Conservation (phyloP, 2,888 invertebrate genomes). For the Syrista parreyssii region DNA sequence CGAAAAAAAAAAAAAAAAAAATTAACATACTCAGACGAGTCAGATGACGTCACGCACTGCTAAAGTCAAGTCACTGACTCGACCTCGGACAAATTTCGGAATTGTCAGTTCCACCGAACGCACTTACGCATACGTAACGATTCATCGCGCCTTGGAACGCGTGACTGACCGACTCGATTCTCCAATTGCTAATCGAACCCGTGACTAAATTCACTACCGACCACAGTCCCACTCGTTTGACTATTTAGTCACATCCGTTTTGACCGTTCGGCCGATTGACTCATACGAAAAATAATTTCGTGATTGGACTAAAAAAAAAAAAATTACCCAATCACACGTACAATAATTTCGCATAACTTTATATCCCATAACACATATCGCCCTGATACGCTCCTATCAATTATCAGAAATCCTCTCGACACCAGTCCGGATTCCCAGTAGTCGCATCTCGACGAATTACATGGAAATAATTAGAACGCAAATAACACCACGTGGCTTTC, state of each 20-base stretch:
- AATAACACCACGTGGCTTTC: neutral
- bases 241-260: neutral
- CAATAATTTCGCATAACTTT: too few species aligned
- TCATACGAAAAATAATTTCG: too few species aligned
- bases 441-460: neutral
- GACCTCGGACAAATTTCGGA: neutral
- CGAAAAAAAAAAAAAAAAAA: neutral
- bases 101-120: neutral
- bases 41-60: neutral
- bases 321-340: too few species aligned
- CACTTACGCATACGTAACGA: neutral
- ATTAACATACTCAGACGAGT: neutral
- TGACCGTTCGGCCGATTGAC: neutral
- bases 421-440: neutral
- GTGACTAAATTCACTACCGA: neutral
- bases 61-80: neutral
- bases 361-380: neutral
- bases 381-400: neutral
- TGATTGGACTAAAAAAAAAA: neutral
- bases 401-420: neutral
- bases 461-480: neutral
- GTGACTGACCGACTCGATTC: neutral
- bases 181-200: neutral
- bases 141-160: neutral
- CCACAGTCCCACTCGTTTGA: neutral